Percentiles rank a stretch among this genome's conserved stretches.
Conservation (phyloP, 2,888 invertebrate genomes). For the Acanthosoma haemorrhoidale region DNA sequence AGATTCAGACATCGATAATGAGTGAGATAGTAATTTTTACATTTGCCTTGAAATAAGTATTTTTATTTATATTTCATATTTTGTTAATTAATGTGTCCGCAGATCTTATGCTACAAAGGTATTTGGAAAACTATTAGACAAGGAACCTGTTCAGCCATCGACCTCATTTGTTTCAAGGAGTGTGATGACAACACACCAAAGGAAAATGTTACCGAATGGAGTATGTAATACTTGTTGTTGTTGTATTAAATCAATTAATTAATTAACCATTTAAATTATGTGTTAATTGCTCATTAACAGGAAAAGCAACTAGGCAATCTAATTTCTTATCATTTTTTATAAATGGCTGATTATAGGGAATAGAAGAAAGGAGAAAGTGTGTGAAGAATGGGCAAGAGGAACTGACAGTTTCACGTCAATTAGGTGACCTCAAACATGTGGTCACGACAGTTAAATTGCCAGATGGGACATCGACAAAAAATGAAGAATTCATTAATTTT, state of each 20-base stretch:
- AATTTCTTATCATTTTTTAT: too few relatives aligned
- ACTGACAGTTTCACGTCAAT: constrained; percentile 19
- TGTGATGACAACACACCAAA: not conserved
- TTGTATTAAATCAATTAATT: too few relatives aligned
- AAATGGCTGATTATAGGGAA: not conserved
- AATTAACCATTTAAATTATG: not conserved
- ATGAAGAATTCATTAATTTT: constrained; percentile 33
- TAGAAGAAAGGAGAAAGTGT: constrained; percentile 11
- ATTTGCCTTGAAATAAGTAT: not conserved
- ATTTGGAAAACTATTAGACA: constrained; percentile 6
- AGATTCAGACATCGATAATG: constrained; percentile 29
- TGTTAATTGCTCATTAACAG: too few relatives aligned
- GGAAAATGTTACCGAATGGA: constrained; percentile 25
- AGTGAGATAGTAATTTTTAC: constrained; percentile 4
- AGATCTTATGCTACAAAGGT: constrained; percentile 2
- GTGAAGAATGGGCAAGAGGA: constrained; percentile 30
- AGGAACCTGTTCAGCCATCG: not conserved
- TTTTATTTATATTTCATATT: not conserved
- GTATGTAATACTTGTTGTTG: constrained; percentile 19
- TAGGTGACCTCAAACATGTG: constrained; percentile 28
- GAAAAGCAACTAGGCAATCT: too few relatives aligned
- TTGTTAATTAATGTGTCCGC: not conserved
- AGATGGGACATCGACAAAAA: constrained; percentile 29
- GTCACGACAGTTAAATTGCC: constrained; percentile 25
- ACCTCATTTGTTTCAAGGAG: not conserved